Evolutionary conservation across 2,888 invertebrate species (phyloP).

Genomic region (Cartodere bifasciata): DNA sequence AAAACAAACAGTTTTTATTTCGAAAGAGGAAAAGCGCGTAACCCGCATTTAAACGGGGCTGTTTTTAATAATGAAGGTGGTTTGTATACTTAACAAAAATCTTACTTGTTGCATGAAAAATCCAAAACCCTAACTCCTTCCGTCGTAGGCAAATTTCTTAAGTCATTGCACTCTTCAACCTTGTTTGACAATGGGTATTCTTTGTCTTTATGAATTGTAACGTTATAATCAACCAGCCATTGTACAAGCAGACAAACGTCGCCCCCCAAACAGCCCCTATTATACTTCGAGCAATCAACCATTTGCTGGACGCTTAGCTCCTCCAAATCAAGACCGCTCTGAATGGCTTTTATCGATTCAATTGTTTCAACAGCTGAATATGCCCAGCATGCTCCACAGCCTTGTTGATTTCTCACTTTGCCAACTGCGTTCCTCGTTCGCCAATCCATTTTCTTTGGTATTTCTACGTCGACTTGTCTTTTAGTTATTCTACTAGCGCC

Average conservation of each 20-base stretch:
- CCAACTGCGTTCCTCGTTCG: constrained; percentile 50
- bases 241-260: constrained; percentile 64
- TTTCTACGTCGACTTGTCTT: background rate
- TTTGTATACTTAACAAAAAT: no score
- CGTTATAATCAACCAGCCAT: constrained; percentile 51
- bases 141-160: no score
- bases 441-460: constrained; percentile 31
- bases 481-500: constrained; percentile 2
- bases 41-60: no score
- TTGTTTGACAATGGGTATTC: constrained; percentile 50
- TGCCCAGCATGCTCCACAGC: constrained; percentile 81
- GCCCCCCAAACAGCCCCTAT: constrained; percentile 65
- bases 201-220: constrained; percentile 42
- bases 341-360: constrained; percentile 65
- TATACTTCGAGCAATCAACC: constrained; percentile 66
- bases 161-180: constrained; percentile 38
- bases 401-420: constrained; percentile 54
- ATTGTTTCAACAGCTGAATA: constrained; percentile 64
- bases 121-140: no score
- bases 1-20: constrained; percentile 19
- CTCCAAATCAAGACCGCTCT: constrained; percentile 41
- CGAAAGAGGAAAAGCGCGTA: no score
- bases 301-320: constrained; percentile 65
- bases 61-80: no score
- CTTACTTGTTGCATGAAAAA: no score